These are phyloP conservation scores for Gallinago jamesoni DNA, from an alignment of 2,113 vertebrate genomes.

Conservation along the genomic window DNA sequence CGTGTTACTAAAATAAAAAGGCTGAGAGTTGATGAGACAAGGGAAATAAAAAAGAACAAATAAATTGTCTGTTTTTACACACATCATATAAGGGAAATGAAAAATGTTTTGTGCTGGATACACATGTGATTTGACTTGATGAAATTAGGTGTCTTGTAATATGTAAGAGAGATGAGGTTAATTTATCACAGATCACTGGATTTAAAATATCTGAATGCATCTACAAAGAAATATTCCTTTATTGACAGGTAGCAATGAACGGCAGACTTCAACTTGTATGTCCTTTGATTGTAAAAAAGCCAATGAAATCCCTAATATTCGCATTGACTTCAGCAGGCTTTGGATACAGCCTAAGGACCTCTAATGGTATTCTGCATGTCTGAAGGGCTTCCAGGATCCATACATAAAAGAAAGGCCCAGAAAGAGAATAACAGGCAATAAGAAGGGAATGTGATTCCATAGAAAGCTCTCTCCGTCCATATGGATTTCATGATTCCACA, in stretches of 20 bases:
- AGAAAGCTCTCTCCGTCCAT: neutral
- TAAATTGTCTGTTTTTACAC: neutral
- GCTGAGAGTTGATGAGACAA: neutral
- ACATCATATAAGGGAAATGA: neutral
- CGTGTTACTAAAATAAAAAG: neutral
- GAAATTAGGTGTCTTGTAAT: neutral
- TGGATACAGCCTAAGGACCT: neutral
- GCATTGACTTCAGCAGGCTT: neutral
- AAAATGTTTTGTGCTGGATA: neutral
- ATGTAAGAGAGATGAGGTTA: neutral
- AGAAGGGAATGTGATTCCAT: neutral
- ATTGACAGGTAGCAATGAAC: neutral
- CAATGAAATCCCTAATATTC: neutral
- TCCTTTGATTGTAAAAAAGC: neutral
- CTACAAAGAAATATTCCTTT: neutral
- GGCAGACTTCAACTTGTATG: neutral
- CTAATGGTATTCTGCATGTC: neutral
- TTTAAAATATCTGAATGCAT: neutral
- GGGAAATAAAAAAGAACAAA: neutral
- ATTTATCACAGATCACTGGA: neutral
- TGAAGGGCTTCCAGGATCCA: neutral
- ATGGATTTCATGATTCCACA: neutral
- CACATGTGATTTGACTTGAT: neutral
- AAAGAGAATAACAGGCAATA: neutral
- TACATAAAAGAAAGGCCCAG: neutral